These are phyloP conservation scores for Diadegma fenestrale DNA, from an alignment of 2,888 invertebrate species.

Conservation along the genomic window DNA sequence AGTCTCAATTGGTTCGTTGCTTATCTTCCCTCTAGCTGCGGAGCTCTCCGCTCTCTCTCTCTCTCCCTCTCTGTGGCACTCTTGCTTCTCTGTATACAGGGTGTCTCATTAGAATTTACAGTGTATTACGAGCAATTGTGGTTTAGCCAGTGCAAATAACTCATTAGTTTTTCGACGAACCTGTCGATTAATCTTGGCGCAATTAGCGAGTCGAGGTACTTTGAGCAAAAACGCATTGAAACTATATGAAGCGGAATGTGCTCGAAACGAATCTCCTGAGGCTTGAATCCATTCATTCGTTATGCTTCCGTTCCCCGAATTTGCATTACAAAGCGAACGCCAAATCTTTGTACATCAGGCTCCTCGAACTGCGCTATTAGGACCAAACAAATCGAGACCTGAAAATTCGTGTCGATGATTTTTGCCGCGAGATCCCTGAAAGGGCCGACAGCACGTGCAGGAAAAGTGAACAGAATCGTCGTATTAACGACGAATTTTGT, in stretches of 20 bases:
- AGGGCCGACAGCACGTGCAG: neutral
- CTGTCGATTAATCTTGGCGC: neutral
- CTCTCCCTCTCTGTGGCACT: slow-evolving; percentile 14
- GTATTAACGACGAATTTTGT: neutral
- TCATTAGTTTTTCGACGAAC: neutral
- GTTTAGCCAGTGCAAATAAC: neutral
- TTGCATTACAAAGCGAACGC: neutral
- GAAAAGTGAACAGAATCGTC: neutral
- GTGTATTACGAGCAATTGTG: neutral
- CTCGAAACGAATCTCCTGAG: neutral
- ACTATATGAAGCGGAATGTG: neutral
- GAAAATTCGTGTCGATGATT: neutral
- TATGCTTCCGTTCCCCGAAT: neutral
- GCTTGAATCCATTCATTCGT: neutral
- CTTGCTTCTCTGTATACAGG: slow-evolving; percentile 25
- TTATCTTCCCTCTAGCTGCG: slow-evolving; percentile 58
- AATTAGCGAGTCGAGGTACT: neutral
- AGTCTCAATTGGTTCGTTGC: slow-evolving; percentile 69
- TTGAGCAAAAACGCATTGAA: neutral
- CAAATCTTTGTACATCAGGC: neutral
- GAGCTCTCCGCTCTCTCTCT: slow-evolving; percentile 30
- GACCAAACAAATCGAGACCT: neutral
- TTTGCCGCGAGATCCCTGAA: neutral
- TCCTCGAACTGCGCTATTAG: neutral
- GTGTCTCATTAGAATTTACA: neutral